A percentile compares a stretch with the other conserved stretches of the same genome.
Evolutionary conservation across 2,888 invertebrate species (phyloP).

Genomic region (Agapetus fuscipes): DNA sequence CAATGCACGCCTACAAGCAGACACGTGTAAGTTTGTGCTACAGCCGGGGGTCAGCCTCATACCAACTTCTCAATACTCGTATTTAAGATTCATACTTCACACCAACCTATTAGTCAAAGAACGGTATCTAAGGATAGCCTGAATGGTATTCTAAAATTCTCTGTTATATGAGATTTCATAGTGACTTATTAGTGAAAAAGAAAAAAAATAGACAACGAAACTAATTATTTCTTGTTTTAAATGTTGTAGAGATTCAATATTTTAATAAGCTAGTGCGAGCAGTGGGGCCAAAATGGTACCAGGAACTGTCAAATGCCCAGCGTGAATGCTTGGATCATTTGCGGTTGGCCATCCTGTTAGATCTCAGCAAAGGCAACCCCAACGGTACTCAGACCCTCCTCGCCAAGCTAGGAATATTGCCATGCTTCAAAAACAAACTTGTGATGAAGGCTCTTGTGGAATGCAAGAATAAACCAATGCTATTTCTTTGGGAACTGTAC

Average conservation of each 20-base stretch:
- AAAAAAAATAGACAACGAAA: too few species aligned
- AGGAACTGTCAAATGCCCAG: conserved; percentile 35
- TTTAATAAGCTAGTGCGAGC: conserved; percentile 1
- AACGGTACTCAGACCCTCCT: conserved; percentile 28
- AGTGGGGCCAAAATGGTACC: conserved; percentile 38
- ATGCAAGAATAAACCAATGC: conserved; percentile 32
- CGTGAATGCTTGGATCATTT: conserved; percentile 31
- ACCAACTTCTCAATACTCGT: too few species aligned
- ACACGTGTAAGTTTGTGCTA: too few species aligned
- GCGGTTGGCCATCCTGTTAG: conserved; percentile 32
- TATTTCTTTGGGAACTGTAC: conserved; percentile 41
- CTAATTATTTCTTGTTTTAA: too few species aligned
- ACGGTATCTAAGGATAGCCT: too few species aligned
- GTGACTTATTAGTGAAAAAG: too few species aligned
- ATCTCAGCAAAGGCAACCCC: conserved; percentile 34
- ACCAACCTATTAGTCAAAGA: too few species aligned
- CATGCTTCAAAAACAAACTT: conserved; percentile 27
- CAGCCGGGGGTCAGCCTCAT: too few species aligned
- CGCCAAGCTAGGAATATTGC: conserved; percentile 30
- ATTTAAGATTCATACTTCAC: too few species aligned
- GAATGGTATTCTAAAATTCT: too few species aligned
- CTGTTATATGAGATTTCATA: too few species aligned
- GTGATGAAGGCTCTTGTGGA: conserved; percentile 32
- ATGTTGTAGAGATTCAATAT: not conserved
- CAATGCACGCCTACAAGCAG: too few species aligned